These are phyloP conservation scores for Hofmannophila pseudospretella DNA, from an alignment of 2,888 invertebrate species.

Conservation along the genomic window DNA sequence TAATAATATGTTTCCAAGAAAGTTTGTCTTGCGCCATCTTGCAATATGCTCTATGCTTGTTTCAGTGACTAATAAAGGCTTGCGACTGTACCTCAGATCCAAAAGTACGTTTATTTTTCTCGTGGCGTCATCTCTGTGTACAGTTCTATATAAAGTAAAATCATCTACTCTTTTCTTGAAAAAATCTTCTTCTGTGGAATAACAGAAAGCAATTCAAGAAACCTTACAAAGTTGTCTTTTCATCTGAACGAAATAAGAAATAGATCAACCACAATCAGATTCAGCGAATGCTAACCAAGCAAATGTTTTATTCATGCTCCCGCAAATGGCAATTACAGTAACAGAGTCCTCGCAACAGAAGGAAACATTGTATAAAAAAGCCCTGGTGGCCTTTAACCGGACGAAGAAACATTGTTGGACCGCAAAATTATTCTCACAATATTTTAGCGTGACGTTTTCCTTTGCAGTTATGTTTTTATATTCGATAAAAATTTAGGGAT, in stretches of 20 bases:
- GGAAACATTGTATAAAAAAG: slow-evolving; percentile 34
- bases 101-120: too few relatives aligned
- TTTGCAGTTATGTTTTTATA: slow-evolving; percentile 33
- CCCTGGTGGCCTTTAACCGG: slow-evolving; percentile 38
- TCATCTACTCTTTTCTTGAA: too few relatives aligned
- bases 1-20: too few relatives aligned
- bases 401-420: slow-evolving; percentile 41
- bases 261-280: slow-evolving; percentile 54
- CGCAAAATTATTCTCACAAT: slow-evolving; percentile 49
- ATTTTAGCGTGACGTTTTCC: slow-evolving; percentile 40
- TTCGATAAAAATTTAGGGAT: too few relatives aligned
- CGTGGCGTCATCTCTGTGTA: too few relatives aligned
- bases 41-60: too few relatives aligned
- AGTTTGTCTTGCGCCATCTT: too few relatives aligned
- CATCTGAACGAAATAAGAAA: slow-evolving; percentile 49
- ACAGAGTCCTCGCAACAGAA: slow-evolving; percentile 31
- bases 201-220: too few relatives aligned
- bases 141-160: too few relatives aligned
- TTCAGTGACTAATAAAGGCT: too few relatives aligned
- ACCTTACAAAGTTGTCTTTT: slow-evolving; percentile 19
- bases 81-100: too few relatives aligned
- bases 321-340: slow-evolving; percentile 62
- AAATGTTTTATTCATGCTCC: slow-evolving; percentile 63
- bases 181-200: too few relatives aligned
- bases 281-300: slow-evolving; percentile 52